Conservation (phyloP, 2,888 invertebrate genomes). For the Phortica okadai region DNA sequence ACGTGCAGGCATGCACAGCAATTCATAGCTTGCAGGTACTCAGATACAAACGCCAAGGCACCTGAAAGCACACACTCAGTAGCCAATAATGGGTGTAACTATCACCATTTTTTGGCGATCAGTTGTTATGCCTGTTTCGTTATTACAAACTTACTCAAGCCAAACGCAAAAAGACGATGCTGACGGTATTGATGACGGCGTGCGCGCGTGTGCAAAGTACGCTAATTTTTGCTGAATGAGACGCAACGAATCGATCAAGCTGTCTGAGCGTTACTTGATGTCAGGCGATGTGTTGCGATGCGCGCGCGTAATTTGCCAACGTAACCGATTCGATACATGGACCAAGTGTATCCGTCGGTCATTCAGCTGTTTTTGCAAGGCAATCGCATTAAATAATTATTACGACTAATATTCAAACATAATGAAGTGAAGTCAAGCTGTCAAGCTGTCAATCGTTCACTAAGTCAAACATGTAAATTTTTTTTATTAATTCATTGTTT, state of each 20-base stretch:
- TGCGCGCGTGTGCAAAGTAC: not conserved
- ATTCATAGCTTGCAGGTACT: not conserved
- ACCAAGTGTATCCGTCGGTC: no score
- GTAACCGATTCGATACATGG: no score
- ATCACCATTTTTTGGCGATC: no score
- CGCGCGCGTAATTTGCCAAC: not conserved
- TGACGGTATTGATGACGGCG: not conserved
- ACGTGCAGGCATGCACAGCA: conserved; percentile 7
- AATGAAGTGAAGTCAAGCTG: conserved; percentile 10
- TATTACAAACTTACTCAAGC: no score
- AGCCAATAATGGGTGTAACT: not conserved
- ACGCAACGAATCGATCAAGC: not conserved
- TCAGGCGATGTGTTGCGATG: conserved; percentile 38
- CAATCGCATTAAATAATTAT: conserved; percentile 61
- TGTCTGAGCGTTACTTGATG: not conserved
- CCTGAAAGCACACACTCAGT: no score
- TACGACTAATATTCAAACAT: conserved; percentile 42
- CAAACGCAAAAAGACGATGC: not conserved
- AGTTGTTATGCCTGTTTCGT: no score
- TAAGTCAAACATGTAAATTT: conserved; percentile 49
- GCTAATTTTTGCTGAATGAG: conserved; percentile 6
- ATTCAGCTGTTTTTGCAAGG: not conserved
- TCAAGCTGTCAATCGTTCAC: conserved; percentile 53
- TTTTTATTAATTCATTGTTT: conserved; percentile 37
- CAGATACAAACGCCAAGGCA: no score